Base-by-base conservation (phyloP, 2,797 vertebrate species). In the Falco columbarius region DNA sequence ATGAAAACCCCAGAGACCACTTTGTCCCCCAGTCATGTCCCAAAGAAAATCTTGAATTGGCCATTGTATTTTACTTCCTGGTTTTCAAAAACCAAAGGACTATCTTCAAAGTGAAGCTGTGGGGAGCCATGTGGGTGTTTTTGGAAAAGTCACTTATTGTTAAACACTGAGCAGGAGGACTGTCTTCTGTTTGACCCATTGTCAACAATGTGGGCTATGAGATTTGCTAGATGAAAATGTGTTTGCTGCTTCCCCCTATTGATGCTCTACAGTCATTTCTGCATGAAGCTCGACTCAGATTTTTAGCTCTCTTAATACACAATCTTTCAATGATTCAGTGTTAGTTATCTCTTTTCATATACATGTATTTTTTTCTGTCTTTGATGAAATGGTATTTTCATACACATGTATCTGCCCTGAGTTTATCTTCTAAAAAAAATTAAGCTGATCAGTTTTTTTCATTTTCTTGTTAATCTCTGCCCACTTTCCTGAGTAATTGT, bases 51-150 rank as follows among this genome's bases (percentile, higher is more conserved):
- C 56, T 90, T 61, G 74, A 73, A 65, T 5, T 56, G 30, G 16
- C 88, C 88, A 96, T 97, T 97, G 91, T 97, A 24, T 91, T 92
- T 89, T 75, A 72, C 85, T 90, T 89, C 85, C 93, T 87, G 51
- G 54, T 91, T 94, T 93, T 86, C 79, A 94, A 63, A 86, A 40
- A 75, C 9, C 67, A 90, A 83, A 81, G 36, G 54, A 36, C 58
- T 80, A 5, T 54, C 86, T 95, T 97, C 92, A 95, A 97, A 96
- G 86, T 4, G 34, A 81, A 85, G 58, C 93, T 87, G 95, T 30
- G 67, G 93, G 92, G 95, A 95, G 73, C n/a, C 84, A n/a, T 29
- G 63, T 10, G 59, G 52, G 82, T 76, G 81, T 42, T 86, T 86
- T 32, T 30, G 42, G 85, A 75, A 66, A 88, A 89, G 73, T 90